Base-by-base conservation (phyloP, 2,113 vertebrate species). In the Rutilus rutilus region DNA sequence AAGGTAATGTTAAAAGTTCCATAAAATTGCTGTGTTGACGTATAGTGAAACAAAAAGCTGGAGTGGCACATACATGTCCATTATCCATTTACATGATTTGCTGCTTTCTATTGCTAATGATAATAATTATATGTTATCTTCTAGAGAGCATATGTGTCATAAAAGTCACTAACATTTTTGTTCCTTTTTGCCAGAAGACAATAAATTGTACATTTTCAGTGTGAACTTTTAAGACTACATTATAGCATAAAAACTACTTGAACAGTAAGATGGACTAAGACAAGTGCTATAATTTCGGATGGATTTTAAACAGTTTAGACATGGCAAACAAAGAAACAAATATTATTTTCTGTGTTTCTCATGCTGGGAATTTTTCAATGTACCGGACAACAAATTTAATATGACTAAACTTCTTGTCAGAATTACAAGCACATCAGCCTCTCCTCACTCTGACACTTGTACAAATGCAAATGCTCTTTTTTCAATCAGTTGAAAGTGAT, bases 401-500 rank as follows among this genome's bases (percentile, higher is more conserved):
- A 50, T 2, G 86, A 91, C 90, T 92, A 88, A 92, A 90, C 88
- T 42, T 42, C 7, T 88, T 88, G 82, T 92, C 91, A 83, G 81
- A 91, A 78, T 90, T 92, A 89, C 89, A 90, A 85, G 67, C 33
- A 71, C 91, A 87, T 91, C 90, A 62, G 82, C 83, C 86, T 76
- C 87, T 86, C 90, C 90, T 83, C 89, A 88, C 86, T 89, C 87
- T n/a, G 78, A 82, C 91, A 92, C 91, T 92, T 91, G 90, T 87
- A 92, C 89, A 92, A 89, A 91, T 91, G 90, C 90, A 86, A 88
- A 88, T 89, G 90, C 88, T 94, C 89, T 42, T 80, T 83, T 91
- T 91, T 95, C 93, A 94, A 93, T 94, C 94, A 92, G 80, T 88
- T 86, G 64, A 92, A 92, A 90, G 92, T 93, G 93, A 94, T 93